Conservation (phyloP, 1,140 invertebrate species). For the Megathymus violae region DNA sequence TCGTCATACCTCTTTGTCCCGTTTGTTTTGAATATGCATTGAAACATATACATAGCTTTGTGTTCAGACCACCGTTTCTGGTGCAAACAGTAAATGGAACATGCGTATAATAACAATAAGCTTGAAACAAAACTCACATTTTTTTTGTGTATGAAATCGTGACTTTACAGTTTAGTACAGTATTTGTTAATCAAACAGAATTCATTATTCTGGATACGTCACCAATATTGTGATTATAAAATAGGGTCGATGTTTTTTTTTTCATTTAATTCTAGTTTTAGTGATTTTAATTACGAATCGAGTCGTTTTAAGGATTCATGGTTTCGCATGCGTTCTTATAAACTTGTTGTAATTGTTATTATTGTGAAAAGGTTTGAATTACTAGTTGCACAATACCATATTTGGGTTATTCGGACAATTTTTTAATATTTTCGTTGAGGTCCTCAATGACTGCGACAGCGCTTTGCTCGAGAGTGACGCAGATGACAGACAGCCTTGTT, state of each 20-base stretch:
- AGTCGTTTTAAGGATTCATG: too few relatives aligned
- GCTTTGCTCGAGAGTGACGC: background rate
- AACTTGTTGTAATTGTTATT: too few relatives aligned
- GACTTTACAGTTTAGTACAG: background rate
- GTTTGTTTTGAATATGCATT: constrained; percentile 41
- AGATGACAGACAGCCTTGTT: constrained; percentile 18
- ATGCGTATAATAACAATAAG: background rate
- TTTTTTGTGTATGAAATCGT: background rate
- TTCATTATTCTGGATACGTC: background rate
- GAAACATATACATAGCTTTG: constrained; percentile 35
- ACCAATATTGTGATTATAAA: background rate
- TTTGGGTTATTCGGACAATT: too few relatives aligned
- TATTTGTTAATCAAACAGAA: too few relatives aligned
- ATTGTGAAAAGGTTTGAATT: too few relatives aligned
- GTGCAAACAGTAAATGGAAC: constrained; percentile 7
- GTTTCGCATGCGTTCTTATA: too few relatives aligned
- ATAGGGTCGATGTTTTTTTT: too few relatives aligned
- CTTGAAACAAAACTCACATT: background rate
- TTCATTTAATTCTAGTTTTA: too few relatives aligned
- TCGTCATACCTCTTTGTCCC: constrained; percentile 35
- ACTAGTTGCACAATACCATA: too few relatives aligned
- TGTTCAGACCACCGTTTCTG: constrained; percentile 9
- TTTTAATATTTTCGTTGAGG: too few relatives aligned
- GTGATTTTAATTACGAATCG: too few relatives aligned
- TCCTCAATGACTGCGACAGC: background rate